These are phyloP conservation scores for Ophiothrix spiculata DNA, from an alignment of 35 echinoderm and acorn worm species.

Conservation along the genomic window DNA sequence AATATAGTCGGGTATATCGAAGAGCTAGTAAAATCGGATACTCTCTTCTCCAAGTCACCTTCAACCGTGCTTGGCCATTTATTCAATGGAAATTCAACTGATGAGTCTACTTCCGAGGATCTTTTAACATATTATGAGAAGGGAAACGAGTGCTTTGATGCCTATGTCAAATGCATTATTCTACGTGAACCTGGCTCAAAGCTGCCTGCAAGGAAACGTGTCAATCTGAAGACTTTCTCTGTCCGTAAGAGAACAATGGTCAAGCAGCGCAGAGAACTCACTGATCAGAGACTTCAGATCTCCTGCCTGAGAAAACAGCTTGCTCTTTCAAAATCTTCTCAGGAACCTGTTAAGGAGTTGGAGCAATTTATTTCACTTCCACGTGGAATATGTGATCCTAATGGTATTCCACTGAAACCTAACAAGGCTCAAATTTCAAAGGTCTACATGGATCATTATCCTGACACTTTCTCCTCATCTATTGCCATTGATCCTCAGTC, in stretches of 20 bases:
- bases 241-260: neutral
- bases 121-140: neutral
- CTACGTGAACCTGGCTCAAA: neutral
- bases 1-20: neutral
- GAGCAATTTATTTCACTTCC: neutral
- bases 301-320: neutral
- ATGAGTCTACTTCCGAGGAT: neutral
- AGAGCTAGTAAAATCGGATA: neutral
- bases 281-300: neutral
- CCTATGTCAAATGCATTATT: neutral
- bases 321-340: neutral
- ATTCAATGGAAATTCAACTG: constrained; percentile 1
- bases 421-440: neutral
- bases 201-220: neutral
- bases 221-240: neutral
- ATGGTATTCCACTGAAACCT: neutral
- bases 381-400: neutral
- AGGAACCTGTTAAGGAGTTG: neutral
- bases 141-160: neutral
- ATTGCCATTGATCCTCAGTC: neutral
- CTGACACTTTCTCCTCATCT: neutral
- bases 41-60: neutral
- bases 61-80: constrained; percentile 11
- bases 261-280: neutral
- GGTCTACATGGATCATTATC: neutral